A percentile compares a stretch with the other conserved stretches of the same genome.
Evolutionary conservation across 2,113 vertebrate species (phyloP).

Genomic region (Neolamprologus sp.): DNA sequence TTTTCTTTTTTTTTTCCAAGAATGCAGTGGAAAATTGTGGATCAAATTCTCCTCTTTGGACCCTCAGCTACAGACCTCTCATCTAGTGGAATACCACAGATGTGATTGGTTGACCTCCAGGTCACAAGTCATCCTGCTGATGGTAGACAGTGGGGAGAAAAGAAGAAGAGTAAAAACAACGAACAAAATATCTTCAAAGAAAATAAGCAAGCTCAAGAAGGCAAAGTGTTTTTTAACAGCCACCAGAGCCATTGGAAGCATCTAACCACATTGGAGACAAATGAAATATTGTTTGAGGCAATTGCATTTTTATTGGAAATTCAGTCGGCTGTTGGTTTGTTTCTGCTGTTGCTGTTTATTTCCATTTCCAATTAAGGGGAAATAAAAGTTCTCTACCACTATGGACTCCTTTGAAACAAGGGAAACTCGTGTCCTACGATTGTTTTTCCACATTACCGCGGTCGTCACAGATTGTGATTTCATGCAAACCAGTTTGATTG

Average conservation of each 20-base stretch:
- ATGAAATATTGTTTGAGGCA: constrained; percentile 56
- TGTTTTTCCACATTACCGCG: constrained; percentile 44
- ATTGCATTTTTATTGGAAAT: constrained; percentile 63
- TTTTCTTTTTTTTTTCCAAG: neutral
- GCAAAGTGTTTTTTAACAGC: constrained; percentile 21
- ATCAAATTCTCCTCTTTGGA: constrained; percentile 29
- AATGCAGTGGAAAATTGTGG: constrained; percentile 10
- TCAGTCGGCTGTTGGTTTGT: constrained; percentile 39
- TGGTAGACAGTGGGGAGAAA: constrained; percentile 14
- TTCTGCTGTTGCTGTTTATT: constrained; percentile 42
- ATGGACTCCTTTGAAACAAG: constrained; percentile 35
- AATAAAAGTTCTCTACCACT: constrained; percentile 45
- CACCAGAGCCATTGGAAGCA: constrained; percentile 20
- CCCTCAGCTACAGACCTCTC: constrained; percentile 15
- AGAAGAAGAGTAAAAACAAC: constrained; percentile 44
- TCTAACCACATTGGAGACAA: constrained; percentile 32
- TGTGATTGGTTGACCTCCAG: constrained; percentile 57
- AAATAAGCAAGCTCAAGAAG: constrained; percentile 15
- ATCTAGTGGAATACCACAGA: constrained; percentile 33
- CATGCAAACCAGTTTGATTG: constrained; percentile 63
- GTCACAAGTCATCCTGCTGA: constrained; percentile 50
- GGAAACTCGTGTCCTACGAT: constrained; percentile 31
- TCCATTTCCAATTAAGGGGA: constrained; percentile 60
- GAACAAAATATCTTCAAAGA: constrained; percentile 29
- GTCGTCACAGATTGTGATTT: constrained; percentile 64